phyloP scores from a whole-genome alignment of 2,797 vertebrate genomes.

The Bradypodion ventrale region DNA sequence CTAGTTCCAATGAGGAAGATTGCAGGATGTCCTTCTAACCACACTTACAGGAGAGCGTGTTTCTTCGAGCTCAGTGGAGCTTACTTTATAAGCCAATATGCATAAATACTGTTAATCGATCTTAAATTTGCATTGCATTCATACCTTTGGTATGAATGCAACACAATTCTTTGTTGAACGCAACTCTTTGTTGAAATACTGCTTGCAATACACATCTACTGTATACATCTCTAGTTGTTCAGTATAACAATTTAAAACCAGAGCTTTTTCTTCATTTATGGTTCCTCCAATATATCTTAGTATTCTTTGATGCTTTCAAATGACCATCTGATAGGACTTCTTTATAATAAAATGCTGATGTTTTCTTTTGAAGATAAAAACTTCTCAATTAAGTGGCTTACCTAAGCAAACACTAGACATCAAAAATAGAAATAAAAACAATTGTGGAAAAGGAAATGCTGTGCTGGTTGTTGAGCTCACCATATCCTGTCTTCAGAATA shows the following conservation, averaged over 20 bases:
- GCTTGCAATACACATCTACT: no score
- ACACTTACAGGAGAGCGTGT: background rate
- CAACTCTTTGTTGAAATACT: no score
- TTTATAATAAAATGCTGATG: slow-evolving; percentile 22
- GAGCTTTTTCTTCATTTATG: background rate
- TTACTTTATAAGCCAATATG: background rate
- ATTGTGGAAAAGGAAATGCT: slow-evolving; percentile 64
- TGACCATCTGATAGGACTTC: background rate
- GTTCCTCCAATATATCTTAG: background rate
- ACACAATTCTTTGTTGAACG: no score
- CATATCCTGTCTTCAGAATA: slow-evolving; percentile 75
- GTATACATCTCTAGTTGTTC: no score
- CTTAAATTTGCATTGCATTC: background rate
- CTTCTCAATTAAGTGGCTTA: slow-evolving; percentile 40
- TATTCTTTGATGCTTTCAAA: background rate
- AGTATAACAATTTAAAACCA: background rate
- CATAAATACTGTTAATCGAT: background rate
- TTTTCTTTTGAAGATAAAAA: background rate
- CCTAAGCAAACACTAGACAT: slow-evolving; percentile 51
- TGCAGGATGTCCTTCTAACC: background rate
- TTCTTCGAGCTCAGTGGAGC: background rate
- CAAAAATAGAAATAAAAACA: slow-evolving; percentile 45
- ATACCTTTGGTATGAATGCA: background rate
- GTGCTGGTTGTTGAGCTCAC: slow-evolving; percentile 62
- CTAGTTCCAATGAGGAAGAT: background rate